phyloP scores from a whole-genome alignment of 2,113 vertebrate species.

The Onychostoma macrolepis region DNA sequence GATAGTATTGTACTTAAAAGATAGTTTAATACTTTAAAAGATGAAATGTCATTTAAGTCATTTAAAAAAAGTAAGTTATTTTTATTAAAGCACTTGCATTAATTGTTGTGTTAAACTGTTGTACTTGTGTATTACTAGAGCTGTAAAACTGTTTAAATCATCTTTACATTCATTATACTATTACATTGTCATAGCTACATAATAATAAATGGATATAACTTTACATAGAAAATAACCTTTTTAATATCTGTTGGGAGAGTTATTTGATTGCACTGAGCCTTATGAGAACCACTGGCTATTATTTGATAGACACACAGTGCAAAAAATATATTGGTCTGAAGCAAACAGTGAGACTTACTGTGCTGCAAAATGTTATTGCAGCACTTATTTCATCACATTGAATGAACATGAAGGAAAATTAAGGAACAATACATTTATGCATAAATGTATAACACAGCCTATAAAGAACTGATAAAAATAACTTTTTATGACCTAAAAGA shows the following conservation, averaged over 20 bases:
- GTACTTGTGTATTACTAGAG: neutral
- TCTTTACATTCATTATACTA: neutral
- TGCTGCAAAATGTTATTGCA: neutral
- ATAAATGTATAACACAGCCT: too few relatives aligned
- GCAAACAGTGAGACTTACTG: neutral
- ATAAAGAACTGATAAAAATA: too few relatives aligned
- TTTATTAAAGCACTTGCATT: neutral
- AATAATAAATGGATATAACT: neutral
- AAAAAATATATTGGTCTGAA: neutral
- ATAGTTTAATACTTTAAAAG: neutral
- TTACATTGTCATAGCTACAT: neutral
- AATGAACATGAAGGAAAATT: too few relatives aligned
- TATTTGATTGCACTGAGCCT: neutral
- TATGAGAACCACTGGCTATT: neutral
- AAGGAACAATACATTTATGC: too few relatives aligned
- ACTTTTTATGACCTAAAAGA: too few relatives aligned
- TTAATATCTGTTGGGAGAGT: neutral
- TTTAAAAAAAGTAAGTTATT: neutral
- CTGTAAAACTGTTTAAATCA: neutral
- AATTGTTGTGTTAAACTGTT: neutral
- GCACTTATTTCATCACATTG: neutral
- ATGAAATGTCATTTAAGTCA: neutral
- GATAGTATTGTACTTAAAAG: too few relatives aligned
- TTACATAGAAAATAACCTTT: neutral
- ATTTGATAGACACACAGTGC: neutral